Base-by-base conservation (phyloP, 2,888 invertebrate species). In the Ethmia dodecea region DNA sequence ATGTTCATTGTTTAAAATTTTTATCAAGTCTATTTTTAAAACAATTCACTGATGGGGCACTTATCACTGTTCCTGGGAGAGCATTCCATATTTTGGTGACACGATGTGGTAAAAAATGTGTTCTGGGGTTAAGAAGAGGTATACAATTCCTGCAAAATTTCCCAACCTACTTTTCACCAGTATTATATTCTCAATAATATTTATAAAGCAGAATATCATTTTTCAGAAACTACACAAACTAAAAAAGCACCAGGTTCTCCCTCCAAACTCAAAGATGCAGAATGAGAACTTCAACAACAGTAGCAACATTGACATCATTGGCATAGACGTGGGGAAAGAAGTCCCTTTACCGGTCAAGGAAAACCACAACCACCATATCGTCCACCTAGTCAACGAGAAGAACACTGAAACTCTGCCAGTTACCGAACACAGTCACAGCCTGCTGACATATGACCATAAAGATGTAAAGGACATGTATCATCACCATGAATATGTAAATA, bases 151-250 rank as follows among this genome's bases (percentile, higher is more conserved):
- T n/a, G n/a, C n/a, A n/a, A n/a, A n/a, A n/a, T n/a, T n/a, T n/a
- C n/a, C n/a, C n/a, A n/a, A n/a, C n/a, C n/a, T n/a, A n/a, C n/a
- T n/a, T n/a, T n/a, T n/a, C n/a, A n/a, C n/a, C n/a, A n/a, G n/a
- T n/a, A n/a, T n/a, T n/a, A n/a, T n/a, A n/a, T n/a, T n/a, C n/a
- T n/a, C n/a, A n/a, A n/a, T n/a, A n/a, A n/a, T n/a, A n/a, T n/a
- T n/a, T n/a, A n/a, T n/a, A n/a, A n/a, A n/a, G n/a, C n/a, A n/a
- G n/a, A n/a, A n/a, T n/a, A n/a, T n/a, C n/a, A 30, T 35, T 10
- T 80, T 80, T 22, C 75, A 86, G 84, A 83, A 75, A 67, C 33
- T 68, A 20, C 84, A 86, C 45, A 80, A 74, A 52, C 27, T 66
- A 25, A 79, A 74, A 42, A 84, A 84, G 33, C 84, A 86, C 43